Evolutionary conservation across 2,113 vertebrate species (phyloP), one percentile per base, ranked within the genome.

Genomic region (Benitochromis conjunctus): DNA sequence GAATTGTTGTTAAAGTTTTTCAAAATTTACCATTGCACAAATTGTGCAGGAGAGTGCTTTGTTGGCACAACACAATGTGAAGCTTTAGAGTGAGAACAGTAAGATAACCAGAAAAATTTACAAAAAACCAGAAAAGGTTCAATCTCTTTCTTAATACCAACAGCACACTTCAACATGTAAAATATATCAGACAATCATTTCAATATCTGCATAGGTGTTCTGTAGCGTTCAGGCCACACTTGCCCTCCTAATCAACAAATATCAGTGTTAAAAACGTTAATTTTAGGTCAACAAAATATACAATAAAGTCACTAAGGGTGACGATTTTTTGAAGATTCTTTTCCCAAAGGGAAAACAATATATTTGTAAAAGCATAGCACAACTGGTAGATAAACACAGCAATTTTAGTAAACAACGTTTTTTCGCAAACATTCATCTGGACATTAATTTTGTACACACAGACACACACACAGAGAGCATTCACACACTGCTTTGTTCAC

Each of bases 391-490:
- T n/a, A 2, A 82, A 80, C 29, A 76, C 10, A 9, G 19, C 4
- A 57, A 18, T 26, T 51, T 60, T 19, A 19, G 21, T 6, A n/a
- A 76, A 24, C 16, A 5, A 46, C n/a, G 79, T 60, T 46, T 9
- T 66, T 43, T 66, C 78, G 19, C 76, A 90, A 76, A 87, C 82
- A 83, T 46, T 78, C 80, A 89, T n/a, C 43, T 51, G 38, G 21
- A 82, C 56, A 3, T 54, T 56, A 38, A 79, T 66, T 90, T 81
- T 83, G 24, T 21, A 56, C 64, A 90, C 60, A 79, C 55, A 86
- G 21, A 84, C 4, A 80, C 74, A 81, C 55, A 51, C 18, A 88
- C 57, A 80, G 8, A 66, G 53, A 69, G 55, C 43, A 51, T 80
- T 74, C 79, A 54, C 60, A 57, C 48, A 77, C 16, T 51, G 77